phyloP scores from a whole-genome alignment of 2,797 vertebrate genomes.

The Smutsia gigantea region DNA sequence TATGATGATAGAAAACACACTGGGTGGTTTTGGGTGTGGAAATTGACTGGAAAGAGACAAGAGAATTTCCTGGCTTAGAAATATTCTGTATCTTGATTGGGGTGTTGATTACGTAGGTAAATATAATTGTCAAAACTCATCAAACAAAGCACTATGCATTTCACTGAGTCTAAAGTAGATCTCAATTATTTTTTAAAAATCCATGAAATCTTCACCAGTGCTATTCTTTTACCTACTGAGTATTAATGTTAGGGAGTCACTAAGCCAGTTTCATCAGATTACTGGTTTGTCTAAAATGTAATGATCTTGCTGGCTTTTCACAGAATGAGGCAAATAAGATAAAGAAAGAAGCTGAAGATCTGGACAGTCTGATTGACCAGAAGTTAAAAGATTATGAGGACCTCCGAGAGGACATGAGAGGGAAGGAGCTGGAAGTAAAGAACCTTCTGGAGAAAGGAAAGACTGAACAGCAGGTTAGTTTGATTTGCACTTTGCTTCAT shows the following conservation, averaged over 20 bases:
- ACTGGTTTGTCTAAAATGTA: not conserved
- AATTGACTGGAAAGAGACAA: not conserved
- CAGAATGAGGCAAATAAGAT: slow-evolving; percentile 96
- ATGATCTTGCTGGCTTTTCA: slow-evolving; percentile 34
- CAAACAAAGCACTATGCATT: not conserved
- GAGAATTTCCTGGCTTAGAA: not conserved
- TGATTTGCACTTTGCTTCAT: not conserved
- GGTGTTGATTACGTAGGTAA: not conserved
- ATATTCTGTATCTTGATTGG: not conserved
- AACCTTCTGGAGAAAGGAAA: slow-evolving; percentile 96
- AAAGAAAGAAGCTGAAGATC: slow-evolving; percentile 94
- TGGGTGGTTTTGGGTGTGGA: not conserved
- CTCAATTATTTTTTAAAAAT: not conserved
- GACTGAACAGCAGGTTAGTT: slow-evolving; percentile 95
- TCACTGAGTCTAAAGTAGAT: not conserved
- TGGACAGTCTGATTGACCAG: slow-evolving; percentile 94
- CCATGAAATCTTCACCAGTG: not conserved
- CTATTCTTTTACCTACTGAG: not conserved
- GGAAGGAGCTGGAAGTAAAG: slow-evolving; percentile 95
- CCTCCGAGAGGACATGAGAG: slow-evolving; percentile 94
- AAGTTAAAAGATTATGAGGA: slow-evolving; percentile 95
- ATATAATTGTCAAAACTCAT: not conserved
- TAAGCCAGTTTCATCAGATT: not conserved
- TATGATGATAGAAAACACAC: not conserved
- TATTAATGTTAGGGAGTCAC: not conserved